phyloP scores from a whole-genome alignment of 2,797 vertebrate species.

The Anolis apletophallus region DNA sequence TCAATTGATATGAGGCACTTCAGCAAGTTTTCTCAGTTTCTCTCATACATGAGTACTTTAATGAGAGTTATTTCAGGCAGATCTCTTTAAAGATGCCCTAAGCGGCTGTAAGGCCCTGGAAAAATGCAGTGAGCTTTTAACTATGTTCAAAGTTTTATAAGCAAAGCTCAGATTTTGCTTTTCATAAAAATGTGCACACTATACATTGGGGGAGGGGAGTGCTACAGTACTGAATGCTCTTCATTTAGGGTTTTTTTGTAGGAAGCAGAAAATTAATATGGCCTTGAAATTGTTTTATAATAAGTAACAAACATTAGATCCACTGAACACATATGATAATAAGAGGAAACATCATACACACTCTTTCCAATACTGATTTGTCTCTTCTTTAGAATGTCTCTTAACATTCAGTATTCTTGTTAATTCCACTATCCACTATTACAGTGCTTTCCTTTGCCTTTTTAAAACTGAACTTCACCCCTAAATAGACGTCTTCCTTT shows the following conservation, averaged over 20 bases:
- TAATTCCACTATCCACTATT: no score
- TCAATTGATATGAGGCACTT: not conserved
- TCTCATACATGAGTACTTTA: not conserved
- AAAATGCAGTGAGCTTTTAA: slow-evolving; percentile 7
- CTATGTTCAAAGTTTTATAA: not conserved
- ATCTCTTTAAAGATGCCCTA: not conserved
- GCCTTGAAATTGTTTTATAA: not conserved
- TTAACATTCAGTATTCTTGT: no score
- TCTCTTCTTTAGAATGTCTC: no score
- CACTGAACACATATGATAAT: not conserved
- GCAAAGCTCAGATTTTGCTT: not conserved
- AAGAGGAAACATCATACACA: not conserved
- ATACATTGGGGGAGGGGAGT: not conserved
- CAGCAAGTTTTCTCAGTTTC: not conserved
- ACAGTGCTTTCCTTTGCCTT: no score
- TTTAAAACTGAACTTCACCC: no score
- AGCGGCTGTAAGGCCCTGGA: not conserved
- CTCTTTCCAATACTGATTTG: not conserved
- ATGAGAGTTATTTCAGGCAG: not conserved
- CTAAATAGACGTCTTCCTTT: no score
- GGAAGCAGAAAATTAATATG: not conserved
- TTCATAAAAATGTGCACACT: not conserved
- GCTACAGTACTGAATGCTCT: not conserved
- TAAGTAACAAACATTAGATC: not conserved
- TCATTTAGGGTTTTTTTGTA: not conserved